Percentiles rank a stretch among this genome's conserved stretches.
These are phyloP conservation scores for Dendroctonus ponderosae DNA, from an alignment of 1,140 invertebrate species.

Conservation along the genomic window DNA sequence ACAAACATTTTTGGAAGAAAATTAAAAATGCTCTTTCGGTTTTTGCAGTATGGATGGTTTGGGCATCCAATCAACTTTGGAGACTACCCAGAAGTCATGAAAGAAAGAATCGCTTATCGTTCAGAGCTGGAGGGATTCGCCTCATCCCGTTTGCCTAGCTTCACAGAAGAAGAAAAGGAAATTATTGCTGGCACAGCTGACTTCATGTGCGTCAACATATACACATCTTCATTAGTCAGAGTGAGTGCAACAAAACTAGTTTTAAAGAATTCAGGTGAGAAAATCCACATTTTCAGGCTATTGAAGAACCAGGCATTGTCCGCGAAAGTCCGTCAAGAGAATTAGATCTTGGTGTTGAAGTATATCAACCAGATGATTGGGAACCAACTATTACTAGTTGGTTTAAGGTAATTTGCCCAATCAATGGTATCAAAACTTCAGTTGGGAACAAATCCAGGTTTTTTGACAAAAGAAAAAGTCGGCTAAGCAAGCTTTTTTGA, in stretches of 20 bases:
- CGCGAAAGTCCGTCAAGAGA: slow-evolving; percentile 12
- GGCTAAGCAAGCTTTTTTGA: background rate
- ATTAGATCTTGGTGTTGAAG: slow-evolving; percentile 18
- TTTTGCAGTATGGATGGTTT: slow-evolving; percentile 59
- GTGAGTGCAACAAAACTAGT: background rate
- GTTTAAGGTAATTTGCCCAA: slow-evolving; percentile 27
- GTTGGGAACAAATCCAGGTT: background rate
- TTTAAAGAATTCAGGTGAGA: too few relatives aligned
- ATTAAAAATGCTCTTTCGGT: background rate
- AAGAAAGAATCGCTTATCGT: slow-evolving; percentile 55
- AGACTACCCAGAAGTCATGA: slow-evolving; percentile 63
- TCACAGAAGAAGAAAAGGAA: slow-evolving; percentile 59
- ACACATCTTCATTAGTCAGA: slow-evolving; percentile 48
- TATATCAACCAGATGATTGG: slow-evolving; percentile 35
- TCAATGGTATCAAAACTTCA: background rate
- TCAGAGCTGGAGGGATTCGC: slow-evolving; percentile 59
- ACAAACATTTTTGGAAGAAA: slow-evolving; percentile 45
- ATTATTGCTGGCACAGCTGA: slow-evolving; percentile 59
- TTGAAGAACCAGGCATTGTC: slow-evolving; percentile 7
- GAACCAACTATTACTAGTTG: slow-evolving; percentile 28
- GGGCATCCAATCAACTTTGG: slow-evolving; percentile 63
- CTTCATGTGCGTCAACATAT: slow-evolving; percentile 63
- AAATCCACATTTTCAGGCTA: slow-evolving; percentile 3
- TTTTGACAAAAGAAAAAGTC: background rate
- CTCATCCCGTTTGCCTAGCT: slow-evolving; percentile 60